Evolutionary conservation across 2,797 vertebrate genomes (phyloP), one percentile per base, ranked within the genome.

Genomic region (Acropternis orthonyx): DNA sequence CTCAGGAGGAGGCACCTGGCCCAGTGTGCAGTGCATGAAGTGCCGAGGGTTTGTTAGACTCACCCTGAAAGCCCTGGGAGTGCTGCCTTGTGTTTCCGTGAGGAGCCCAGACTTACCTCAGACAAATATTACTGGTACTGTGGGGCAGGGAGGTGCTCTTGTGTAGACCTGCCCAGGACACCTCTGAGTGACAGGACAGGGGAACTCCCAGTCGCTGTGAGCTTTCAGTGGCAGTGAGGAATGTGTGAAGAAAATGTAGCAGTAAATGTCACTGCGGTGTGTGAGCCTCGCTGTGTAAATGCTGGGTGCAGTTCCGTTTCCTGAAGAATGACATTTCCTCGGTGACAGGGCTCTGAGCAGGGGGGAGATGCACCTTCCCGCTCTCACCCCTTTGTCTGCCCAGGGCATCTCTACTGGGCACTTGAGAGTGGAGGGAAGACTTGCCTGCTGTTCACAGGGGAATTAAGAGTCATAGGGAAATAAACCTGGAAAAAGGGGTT

Each of bases 261-360:
- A 55, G 30, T 36, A 46, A 58, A 37, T 46, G 78, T 43, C 52
- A 12, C 6, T 36, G 59, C 21, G 14, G 62, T 12, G 8, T 16
- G 48, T 0, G 7, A 63, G 28, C 48, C 5, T 82, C 1, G 0
- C 49, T 27, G 19, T 3, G 4, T 28, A 28, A 37, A 24, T 51
- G 61, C 51, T 19, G 7, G 66, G 65, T 46, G 34, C 8, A 6
- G 59, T 30, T 89, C 43, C 18, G 22, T 69, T 81, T 51, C 59
- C 67, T 66, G 49, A 34, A 56, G 61, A 82, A 26, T 52, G 43
- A 13, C 26, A 12, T 59, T 72, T 67, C 52, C 44, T 51, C 0
- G 1, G 28, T 54, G 81, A 24, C 58, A 32, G 5, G 61, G 68
- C 54, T 54, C n/a, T 56, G 14, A 74, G 44, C 22, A 28, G 49